A percentile compares a stretch with the other conserved stretches of the same genome.
Conservation (phyloP, 2,888 invertebrate genomes). For the Apotomis betuletana region DNA sequence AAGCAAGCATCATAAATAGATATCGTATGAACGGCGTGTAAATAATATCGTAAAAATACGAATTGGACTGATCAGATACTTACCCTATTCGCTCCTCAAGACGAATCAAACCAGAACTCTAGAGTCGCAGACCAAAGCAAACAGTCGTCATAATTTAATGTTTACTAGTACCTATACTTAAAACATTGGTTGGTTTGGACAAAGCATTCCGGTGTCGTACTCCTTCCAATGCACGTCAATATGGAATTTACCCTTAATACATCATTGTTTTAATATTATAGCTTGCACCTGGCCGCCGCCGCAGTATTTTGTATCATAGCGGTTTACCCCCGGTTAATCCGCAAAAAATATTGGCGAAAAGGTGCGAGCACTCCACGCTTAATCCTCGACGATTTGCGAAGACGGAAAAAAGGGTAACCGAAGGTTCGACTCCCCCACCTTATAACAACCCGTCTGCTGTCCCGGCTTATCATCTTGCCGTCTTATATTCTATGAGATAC, state of each 20-base stretch:
- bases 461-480: conserved; percentile 62
- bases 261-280: background rate
- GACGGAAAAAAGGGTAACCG: conserved; percentile 78
- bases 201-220: background rate
- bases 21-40: too few species aligned
- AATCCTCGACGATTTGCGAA: conserved; percentile 81
- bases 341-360: conserved; percentile 77
- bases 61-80: too few species aligned
- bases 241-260: conserved; percentile 10
- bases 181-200: too few species aligned
- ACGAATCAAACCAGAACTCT: too few species aligned
- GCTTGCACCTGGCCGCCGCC: conserved; percentile 48
- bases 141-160: too few species aligned
- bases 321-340: conserved; percentile 70
- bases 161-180: too few species aligned
- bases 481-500: conserved; percentile 3
- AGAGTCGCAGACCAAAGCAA: too few species aligned
- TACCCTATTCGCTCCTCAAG: too few species aligned
- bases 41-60: too few species aligned
- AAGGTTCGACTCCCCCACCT: conserved; percentile 62
- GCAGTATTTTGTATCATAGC: conserved; percentile 72
- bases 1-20: too few species aligned
- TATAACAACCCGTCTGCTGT: conserved; percentile 65
- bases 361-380: conserved; percentile 75
- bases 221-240: conserved; percentile 11